Conservation (phyloP, 2,888 invertebrate genomes). For the Cynaeus angustus region DNA sequence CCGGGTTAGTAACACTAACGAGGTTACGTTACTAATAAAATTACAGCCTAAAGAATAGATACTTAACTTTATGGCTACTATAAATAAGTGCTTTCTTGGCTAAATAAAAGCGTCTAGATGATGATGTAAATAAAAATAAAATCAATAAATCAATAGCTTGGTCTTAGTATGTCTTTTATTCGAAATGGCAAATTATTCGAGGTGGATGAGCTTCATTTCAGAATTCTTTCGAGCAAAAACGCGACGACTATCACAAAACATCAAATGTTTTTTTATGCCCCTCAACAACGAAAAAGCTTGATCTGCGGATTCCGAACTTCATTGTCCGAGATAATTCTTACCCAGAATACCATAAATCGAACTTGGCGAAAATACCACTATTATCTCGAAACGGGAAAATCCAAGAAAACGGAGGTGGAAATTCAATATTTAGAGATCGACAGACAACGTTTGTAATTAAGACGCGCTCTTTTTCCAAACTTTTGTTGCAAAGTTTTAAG, state of each 20-base stretch:
- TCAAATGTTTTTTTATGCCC: constrained; percentile 13
- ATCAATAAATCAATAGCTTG: constrained; percentile 17
- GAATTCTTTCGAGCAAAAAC: constrained; percentile 9
- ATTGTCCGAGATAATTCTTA: neutral
- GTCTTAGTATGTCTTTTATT: constrained; percentile 14
- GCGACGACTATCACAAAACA: constrained; percentile 2
- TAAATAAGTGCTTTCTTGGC: constrained; percentile 32
- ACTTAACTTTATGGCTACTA: constrained; percentile 13
- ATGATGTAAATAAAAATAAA: constrained; percentile 24
- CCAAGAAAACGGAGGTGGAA: no score
- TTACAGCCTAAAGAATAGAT: neutral
- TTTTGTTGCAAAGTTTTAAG: neutral
- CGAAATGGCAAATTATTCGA: constrained; percentile 25
- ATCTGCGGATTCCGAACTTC: constrained; percentile 1
- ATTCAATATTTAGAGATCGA: no score
- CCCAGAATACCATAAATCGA: no score
- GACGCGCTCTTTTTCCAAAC: no score
- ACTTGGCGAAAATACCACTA: no score
- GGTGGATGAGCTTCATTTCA: constrained; percentile 21
- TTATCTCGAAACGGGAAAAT: no score
- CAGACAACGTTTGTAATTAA: no score
- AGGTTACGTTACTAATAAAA: constrained; percentile 12
- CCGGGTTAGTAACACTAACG: neutral
- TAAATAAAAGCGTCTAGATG: constrained; percentile 18
- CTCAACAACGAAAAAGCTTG: neutral